phyloP scores from a whole-genome alignment of 2,888 invertebrate species.

The Microplitis manilae region DNA sequence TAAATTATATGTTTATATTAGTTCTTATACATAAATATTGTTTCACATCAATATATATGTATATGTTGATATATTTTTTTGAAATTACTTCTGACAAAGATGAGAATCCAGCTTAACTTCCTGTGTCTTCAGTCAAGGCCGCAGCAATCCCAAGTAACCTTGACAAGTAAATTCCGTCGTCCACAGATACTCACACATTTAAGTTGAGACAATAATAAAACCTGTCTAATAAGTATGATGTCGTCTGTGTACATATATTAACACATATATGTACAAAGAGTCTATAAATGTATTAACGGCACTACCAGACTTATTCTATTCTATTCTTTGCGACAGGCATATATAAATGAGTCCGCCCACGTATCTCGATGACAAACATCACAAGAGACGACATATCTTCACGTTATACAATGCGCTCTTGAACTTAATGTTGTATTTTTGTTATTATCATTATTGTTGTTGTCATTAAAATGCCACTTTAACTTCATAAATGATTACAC shows the following conservation, averaged over 20 bases:
- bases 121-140: constrained; percentile 46
- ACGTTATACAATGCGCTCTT: neutral
- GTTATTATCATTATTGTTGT: neutral
- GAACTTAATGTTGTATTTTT: neutral
- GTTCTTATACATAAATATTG: too few relatives aligned
- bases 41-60: neutral
- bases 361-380: constrained; percentile 40
- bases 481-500: neutral
- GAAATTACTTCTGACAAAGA: constrained; percentile 28
- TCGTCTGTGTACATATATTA: neutral
- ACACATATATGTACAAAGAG: constrained; percentile 40
- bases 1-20: constrained; percentile 1
- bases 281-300: constrained; percentile 32
- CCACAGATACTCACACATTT: constrained; percentile 39
- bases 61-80: neutral
- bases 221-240: neutral
- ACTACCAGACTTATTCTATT: neutral
- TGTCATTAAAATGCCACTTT: too few relatives aligned
- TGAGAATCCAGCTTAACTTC: constrained; percentile 46
- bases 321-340: constrained; percentile 49
- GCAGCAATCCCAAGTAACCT: constrained; percentile 49
- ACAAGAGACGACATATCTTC: neutral
- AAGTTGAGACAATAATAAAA: neutral
- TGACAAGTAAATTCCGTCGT: constrained; percentile 49
- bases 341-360: constrained; percentile 55